phyloP scores from a whole-genome alignment of 2,888 invertebrate genomes.

The Drosophila subsilvestris region DNA sequence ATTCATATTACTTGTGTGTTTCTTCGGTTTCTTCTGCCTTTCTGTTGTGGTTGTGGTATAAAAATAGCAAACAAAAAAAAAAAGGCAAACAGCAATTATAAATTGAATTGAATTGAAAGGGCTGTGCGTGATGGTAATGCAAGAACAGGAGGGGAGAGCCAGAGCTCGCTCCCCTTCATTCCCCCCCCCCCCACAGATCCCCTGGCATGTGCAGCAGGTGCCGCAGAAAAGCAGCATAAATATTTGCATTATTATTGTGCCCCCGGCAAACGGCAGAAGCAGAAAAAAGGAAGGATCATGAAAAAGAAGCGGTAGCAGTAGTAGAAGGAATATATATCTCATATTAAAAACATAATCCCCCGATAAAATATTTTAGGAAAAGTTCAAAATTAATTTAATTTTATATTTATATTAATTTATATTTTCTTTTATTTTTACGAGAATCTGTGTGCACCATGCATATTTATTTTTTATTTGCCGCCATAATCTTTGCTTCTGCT shows the following conservation, averaged over 20 bases:
- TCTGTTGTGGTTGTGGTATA: constrained; percentile 52
- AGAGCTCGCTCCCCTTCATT: background rate
- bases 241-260: background rate
- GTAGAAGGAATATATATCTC: constrained; percentile 13
- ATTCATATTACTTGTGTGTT: constrained; percentile 30
- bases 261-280: background rate
- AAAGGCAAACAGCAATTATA: constrained; percentile 60
- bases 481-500: background rate
- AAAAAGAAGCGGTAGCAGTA: constrained; percentile 30
- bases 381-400: no score
- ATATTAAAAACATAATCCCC: constrained; percentile 34
- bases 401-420: no score
- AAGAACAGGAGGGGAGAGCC: constrained; percentile 26
- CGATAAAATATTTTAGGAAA: background rate
- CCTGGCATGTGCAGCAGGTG: constrained; percentile 70
- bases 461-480: no score
- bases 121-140: constrained; percentile 78
- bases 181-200: background rate
- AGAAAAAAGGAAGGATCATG: background rate
- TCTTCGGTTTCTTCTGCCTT: constrained; percentile 18
- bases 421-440: no score
- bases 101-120: constrained; percentile 69
- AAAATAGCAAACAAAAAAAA: constrained; percentile 69
- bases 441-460: no score
- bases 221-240: constrained; percentile 52